Conservation (phyloP, 2,888 invertebrate species). For the Drosophila demipolita region DNA sequence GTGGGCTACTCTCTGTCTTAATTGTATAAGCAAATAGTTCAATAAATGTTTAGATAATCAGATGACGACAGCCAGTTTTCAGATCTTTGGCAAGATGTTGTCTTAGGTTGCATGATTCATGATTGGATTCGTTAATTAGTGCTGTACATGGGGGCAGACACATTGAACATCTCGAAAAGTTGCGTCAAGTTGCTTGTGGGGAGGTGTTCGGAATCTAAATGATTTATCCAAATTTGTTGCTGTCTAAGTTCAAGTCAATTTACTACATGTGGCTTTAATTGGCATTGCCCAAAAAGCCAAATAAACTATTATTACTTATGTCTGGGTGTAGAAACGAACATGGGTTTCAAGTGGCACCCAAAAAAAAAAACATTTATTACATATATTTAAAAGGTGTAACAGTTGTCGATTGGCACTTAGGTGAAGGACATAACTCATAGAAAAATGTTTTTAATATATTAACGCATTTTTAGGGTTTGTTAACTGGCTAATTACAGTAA, state of each 20-base stretch:
- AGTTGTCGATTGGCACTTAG: constrained; percentile 38
- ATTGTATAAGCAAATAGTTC: constrained; percentile 9
- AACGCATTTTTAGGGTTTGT: neutral
- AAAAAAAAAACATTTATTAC: constrained; percentile 44
- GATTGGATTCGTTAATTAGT: constrained; percentile 41
- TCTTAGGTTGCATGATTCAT: constrained; percentile 6
- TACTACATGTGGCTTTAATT: constrained; percentile 54
- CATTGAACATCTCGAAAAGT: constrained; percentile 16
- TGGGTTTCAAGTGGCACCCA: constrained; percentile 46
- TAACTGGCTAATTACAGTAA: neutral
- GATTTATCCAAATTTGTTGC: constrained; percentile 48
- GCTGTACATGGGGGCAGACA: constrained; percentile 32
- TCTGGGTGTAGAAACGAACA: neutral
- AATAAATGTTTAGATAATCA: constrained; percentile 20
- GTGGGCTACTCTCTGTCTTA: neutral
- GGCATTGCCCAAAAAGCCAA: constrained; percentile 39
- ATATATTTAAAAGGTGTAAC: constrained; percentile 49
- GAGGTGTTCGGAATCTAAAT: constrained; percentile 49
- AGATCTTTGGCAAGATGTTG: constrained; percentile 10
- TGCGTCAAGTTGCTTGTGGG: constrained; percentile 42
- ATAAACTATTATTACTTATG: constrained; percentile 8
- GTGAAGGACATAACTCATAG: constrained; percentile 62
- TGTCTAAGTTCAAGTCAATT: constrained; percentile 49
- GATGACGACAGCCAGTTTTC: constrained; percentile 10
- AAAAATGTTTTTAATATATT: neutral